A percentile compares a stretch with the other conserved stretches of the same genome.
These are phyloP conservation scores for Phyllostomus hastatus DNA, from an alignment of 2,113 vertebrate species.

Conservation along the genomic window DNA sequence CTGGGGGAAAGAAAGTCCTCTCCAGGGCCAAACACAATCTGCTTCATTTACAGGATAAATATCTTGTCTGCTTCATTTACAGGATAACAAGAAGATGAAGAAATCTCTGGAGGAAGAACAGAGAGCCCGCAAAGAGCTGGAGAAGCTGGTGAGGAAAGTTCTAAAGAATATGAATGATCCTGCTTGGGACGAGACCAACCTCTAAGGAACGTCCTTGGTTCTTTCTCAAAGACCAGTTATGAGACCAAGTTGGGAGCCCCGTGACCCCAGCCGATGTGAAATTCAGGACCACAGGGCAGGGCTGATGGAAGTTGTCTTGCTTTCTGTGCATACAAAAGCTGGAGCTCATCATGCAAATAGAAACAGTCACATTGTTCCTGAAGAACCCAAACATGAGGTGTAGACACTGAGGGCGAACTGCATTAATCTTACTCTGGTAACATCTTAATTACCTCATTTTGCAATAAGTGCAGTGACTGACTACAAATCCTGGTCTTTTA, in stretches of 20 bases:
- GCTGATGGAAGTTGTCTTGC: conserved; percentile 69
- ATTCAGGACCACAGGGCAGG: conserved; percentile 73
- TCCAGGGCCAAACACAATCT: neutral
- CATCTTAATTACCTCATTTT: conserved; percentile 82
- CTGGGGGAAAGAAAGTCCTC: neutral
- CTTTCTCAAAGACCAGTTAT: conserved; percentile 73
- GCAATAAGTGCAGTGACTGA: conserved; percentile 78
- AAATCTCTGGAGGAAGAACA: conserved; percentile 96
- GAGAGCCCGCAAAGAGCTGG: conserved; percentile 93
- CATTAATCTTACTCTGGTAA: conserved; percentile 69
- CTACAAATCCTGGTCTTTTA: conserved; percentile 74
- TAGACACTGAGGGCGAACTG: conserved; percentile 62
- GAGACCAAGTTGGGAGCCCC: conserved; percentile 70
- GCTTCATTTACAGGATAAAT: conserved; percentile 83
- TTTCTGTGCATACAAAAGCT: conserved; percentile 64
- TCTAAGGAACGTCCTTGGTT: conserved; percentile 80
- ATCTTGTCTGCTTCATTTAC: conserved; percentile 52
- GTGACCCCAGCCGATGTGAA: conserved; percentile 68
- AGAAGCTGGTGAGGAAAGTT: conserved; percentile 93
- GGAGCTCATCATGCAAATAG: conserved; percentile 58
- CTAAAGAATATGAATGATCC: conserved; percentile 96
- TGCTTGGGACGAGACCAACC: conserved; percentile 97
- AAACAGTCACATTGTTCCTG: conserved; percentile 70
- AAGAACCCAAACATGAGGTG: conserved; percentile 66
- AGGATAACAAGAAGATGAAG: conserved; percentile 99